Evolutionary conservation across 2,113 vertebrate species (phyloP).

Genomic region (Turnix velox): DNA sequence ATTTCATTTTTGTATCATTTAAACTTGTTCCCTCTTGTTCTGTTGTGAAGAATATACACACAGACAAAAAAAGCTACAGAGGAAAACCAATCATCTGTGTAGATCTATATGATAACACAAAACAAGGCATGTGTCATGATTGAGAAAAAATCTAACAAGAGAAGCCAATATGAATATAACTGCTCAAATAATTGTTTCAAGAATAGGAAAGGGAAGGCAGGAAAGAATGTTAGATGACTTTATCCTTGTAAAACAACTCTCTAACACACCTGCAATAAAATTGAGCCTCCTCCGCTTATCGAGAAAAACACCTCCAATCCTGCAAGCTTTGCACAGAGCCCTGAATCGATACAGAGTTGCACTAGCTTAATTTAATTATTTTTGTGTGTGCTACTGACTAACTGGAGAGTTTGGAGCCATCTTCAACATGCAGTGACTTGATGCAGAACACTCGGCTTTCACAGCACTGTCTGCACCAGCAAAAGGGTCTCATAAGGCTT

Average conservation of each 20-base stretch:
- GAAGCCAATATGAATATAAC: neutral
- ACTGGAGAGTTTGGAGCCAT: neutral
- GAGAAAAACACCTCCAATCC: neutral
- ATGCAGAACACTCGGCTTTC: neutral
- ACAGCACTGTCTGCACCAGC: neutral
- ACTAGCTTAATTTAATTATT: neutral
- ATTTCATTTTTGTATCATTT: neutral
- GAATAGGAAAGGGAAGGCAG: neutral
- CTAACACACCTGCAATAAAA: neutral
- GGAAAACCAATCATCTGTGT: neutral
- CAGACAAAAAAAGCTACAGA: neutral
- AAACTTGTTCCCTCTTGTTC: neutral
- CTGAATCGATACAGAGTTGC: neutral
- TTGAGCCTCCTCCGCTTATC: neutral
- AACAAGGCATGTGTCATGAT: neutral
- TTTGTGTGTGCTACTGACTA: neutral
- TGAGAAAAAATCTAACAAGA: neutral
- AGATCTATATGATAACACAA: neutral
- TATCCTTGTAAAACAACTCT: neutral
- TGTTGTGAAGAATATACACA: neutral
- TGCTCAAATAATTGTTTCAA: neutral
- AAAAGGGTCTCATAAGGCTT: neutral
- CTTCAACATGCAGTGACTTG: neutral
- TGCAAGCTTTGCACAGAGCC: neutral
- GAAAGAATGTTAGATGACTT: neutral